Conservation (phyloP, 2,888 invertebrate species). For the Cartodere bifasciata region DNA sequence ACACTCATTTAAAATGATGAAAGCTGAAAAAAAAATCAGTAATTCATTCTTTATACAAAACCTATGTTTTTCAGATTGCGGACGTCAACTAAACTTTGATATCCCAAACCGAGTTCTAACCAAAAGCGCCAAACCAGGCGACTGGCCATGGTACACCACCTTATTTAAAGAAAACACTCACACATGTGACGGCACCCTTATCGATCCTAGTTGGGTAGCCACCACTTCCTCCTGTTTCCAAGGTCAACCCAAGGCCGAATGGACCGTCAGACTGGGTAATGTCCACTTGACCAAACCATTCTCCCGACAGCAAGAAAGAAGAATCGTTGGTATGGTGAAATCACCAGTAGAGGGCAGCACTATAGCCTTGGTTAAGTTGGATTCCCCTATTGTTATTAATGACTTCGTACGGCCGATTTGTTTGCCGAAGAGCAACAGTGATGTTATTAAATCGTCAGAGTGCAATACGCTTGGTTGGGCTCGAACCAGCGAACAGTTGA, state of each 20-base stretch:
- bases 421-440: conserved; percentile 48
- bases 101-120: conserved; percentile 40
- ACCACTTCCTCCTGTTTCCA: conserved; percentile 79
- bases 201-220: conserved; percentile 71
- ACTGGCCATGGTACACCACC: conserved; percentile 89
- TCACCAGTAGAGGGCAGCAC: conserved; percentile 84
- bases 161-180: conserved; percentile 73
- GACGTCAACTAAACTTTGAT: no score
- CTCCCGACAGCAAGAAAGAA: conserved; percentile 78
- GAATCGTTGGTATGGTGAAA: conserved; percentile 76
- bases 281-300: conserved; percentile 65
- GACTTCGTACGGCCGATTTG: conserved; percentile 79
- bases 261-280: conserved; percentile 68
- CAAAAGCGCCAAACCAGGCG: conserved; percentile 66
- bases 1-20: no score
- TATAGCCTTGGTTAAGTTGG: conserved; percentile 66
- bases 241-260: conserved; percentile 77
- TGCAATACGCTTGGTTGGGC: conserved; percentile 84
- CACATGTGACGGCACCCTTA: conserved; percentile 77
- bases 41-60: no score
- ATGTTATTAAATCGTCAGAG: conserved; percentile 33
- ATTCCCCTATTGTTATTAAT: conserved; percentile 58
- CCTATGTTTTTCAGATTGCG: conserved; percentile 26
- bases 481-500: conserved; percentile 67
- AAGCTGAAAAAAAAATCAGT: no score